These are phyloP conservation scores for Tetragnatha versicolor DNA, from an alignment of 1,140 invertebrate species.

Conservation along the genomic window DNA sequence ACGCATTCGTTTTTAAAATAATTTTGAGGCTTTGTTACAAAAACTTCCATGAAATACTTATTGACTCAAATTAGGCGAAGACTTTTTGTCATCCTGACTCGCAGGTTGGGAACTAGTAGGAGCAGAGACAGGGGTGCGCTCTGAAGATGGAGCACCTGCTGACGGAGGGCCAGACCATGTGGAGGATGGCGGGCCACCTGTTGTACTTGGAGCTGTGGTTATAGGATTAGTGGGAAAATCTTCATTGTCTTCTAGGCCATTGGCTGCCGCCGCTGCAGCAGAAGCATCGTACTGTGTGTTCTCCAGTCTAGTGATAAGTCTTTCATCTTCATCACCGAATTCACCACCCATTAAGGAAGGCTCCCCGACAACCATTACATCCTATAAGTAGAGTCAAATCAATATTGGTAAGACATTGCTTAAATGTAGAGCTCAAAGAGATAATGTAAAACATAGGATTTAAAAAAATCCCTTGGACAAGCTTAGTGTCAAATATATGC, in stretches of 20 bases:
- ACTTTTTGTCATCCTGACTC: constrained; percentile 56
- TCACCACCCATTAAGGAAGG: constrained; percentile 99
- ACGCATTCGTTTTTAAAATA: too few relatives aligned
- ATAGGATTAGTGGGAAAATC: constrained; percentile 57
- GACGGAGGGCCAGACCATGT: constrained; percentile 52
- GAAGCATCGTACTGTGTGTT: constrained; percentile 92
- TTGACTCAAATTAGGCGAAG: constrained; percentile 55
- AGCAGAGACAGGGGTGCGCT: constrained; percentile 41
- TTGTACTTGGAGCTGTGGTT: constrained; percentile 46
- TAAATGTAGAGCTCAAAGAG: too few relatives aligned
- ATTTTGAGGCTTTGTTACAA: too few relatives aligned
- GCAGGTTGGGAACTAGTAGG: constrained; percentile 45
- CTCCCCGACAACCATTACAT: constrained; percentile 99
- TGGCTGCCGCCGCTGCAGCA: constrained; percentile 63
- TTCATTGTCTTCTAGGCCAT: constrained; percentile 59
- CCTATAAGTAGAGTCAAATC: too few relatives aligned
- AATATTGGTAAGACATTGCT: too few relatives aligned
- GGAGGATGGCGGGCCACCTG: constrained; percentile 44
- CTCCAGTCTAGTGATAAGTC: constrained; percentile 95
- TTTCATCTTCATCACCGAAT: constrained; percentile 98
- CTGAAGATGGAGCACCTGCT: constrained; percentile 43
- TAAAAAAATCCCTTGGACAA: too few relatives aligned
- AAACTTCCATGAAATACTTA: constrained; percentile 33
- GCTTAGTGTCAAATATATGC: too few relatives aligned
- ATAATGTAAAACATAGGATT: too few relatives aligned